Conservation (phyloP, 2,113 vertebrate genomes). For the Anolis sagrei region DNA sequence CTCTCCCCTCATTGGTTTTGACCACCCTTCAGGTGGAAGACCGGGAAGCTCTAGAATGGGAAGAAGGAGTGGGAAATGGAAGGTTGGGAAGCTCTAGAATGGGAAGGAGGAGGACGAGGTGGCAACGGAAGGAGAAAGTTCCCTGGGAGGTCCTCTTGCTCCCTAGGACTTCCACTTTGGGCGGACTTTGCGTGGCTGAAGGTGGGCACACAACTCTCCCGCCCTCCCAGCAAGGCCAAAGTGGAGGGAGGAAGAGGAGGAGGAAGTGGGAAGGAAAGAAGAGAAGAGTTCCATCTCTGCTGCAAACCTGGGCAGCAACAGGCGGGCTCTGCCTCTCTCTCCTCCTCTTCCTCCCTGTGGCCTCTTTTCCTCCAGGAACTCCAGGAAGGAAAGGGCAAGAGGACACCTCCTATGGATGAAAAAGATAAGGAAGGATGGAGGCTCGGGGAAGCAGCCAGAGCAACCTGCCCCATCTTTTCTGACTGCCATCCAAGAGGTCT, state of each 20-base stretch:
- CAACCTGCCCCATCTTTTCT: no score
- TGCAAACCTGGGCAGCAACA: slow-evolving; percentile 11
- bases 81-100: slow-evolving; percentile 11
- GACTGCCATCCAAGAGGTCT: no score
- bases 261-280: slow-evolving; percentile 54
- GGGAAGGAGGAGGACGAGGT: neutral
- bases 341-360: neutral
- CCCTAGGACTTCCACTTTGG: no score
- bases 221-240: no score
- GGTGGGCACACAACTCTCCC: no score
- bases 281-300: slow-evolving; percentile 31
- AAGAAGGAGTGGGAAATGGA: slow-evolving; percentile 11
- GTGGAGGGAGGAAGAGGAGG: slow-evolving; percentile 52
- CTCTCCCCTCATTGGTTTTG: neutral
- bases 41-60: neutral
- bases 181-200: no score
- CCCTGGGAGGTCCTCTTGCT: no score
- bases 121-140: no score
- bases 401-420: no score
- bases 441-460: no score
- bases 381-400: neutral
- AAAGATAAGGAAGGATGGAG: no score
- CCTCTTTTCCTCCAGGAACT: slow-evolving; percentile 57
- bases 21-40: slow-evolving; percentile 34
- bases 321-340: neutral